Evolutionary conservation across 2,888 invertebrate genomes (phyloP).

Genomic region (Sinhomidia bicolor): DNA sequence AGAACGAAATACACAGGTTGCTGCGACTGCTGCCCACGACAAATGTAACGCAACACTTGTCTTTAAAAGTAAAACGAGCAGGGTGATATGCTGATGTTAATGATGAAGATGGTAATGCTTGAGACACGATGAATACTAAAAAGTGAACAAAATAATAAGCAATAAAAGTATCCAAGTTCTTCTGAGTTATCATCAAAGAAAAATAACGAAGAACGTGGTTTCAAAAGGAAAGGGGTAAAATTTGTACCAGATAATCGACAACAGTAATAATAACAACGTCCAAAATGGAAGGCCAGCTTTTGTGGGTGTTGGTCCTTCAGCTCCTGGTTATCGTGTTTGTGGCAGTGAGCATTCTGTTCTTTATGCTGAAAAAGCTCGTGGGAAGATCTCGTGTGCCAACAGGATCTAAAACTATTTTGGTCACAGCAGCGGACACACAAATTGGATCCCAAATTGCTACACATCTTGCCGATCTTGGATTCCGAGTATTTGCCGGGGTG

Average conservation of each 20-base stretch:
- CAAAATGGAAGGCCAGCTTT: slow-evolving; percentile 77
- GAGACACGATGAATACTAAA: slow-evolving; percentile 3
- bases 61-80: neutral
- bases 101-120: slow-evolving; percentile 10
- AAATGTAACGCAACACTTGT: slow-evolving; percentile 23
- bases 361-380: slow-evolving; percentile 78
- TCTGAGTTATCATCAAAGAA: neutral
- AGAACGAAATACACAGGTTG: neutral
- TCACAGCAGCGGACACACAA: slow-evolving; percentile 77
- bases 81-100: neutral
- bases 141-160: neutral
- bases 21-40: slow-evolving; percentile 1
- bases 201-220: neutral
- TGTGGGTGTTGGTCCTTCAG: slow-evolving; percentile 78
- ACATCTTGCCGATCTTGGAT: slow-evolving; percentile 75
- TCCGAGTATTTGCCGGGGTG: slow-evolving; percentile 79
- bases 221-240: slow-evolving; percentile 21
- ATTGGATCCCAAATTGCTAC: slow-evolving; percentile 78
- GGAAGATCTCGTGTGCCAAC: slow-evolving; percentile 75
- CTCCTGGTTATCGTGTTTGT: slow-evolving; percentile 78
- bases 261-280: neutral
- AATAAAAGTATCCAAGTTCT: slow-evolving; percentile 16
- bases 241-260: neutral
- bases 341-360: slow-evolving; percentile 77
- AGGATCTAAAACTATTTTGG: slow-evolving; percentile 77